Percentiles rank a stretch among this genome's conserved stretches.
Conservation (phyloP, 2,113 vertebrate species). For the Cyphotilapia sp. region DNA sequence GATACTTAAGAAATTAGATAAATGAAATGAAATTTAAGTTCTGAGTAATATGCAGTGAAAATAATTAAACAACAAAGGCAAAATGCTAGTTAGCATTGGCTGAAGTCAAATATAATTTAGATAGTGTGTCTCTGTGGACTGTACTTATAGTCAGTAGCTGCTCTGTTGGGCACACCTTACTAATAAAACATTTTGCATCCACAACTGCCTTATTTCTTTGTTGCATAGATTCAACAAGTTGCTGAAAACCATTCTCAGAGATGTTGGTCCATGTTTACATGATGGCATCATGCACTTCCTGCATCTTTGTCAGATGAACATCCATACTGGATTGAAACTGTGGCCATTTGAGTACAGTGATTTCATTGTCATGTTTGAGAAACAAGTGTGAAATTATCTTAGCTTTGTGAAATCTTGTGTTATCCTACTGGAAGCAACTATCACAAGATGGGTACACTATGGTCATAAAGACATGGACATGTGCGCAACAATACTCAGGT, state of each 20-base stretch:
- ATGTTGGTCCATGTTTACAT: background rate
- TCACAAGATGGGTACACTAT: background rate
- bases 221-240: background rate
- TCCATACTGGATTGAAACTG: background rate
- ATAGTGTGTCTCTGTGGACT: background rate
- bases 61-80: background rate
- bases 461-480: background rate
- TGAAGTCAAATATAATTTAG: background rate
- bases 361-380: background rate
- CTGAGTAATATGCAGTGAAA: background rate
- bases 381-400: background rate
- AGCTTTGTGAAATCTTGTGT: background rate
- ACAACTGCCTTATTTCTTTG: background rate
- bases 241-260: background rate
- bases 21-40: slow-evolving; percentile 19
- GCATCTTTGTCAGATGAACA: background rate
- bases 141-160: accelerated
- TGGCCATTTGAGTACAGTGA: background rate
- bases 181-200: background rate
- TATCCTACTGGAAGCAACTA: background rate
- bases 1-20: slow-evolving; percentile 30
- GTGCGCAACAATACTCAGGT: background rate
- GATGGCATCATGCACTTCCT: background rate
- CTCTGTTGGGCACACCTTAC: background rate
- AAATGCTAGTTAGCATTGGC: background rate